A percentile compares a stretch with the other conserved stretches of the same genome.
These are phyloP conservation scores for Enteromius viviparus DNA, from an alignment of 2,797 vertebrate species.

Conservation along the genomic window DNA sequence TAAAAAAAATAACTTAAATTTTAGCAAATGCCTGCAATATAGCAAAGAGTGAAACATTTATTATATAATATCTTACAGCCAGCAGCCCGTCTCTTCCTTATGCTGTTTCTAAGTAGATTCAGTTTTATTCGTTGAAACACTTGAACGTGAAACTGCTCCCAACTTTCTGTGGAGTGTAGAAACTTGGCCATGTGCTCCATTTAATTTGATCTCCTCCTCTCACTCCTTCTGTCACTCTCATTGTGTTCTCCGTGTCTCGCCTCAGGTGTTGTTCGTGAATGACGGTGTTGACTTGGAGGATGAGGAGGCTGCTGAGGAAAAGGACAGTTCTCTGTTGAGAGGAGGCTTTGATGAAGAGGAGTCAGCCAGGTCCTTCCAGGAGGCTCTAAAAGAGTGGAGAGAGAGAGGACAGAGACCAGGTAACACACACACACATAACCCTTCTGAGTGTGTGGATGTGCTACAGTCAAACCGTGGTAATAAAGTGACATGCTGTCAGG, in stretches of 20 bases:
- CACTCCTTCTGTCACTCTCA: not conserved
- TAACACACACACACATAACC: conserved; percentile 1
- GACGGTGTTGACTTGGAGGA: conserved; percentile 52
- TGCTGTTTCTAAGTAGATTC: not conserved
- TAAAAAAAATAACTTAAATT: no score
- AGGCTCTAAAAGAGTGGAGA: conserved; percentile 83
- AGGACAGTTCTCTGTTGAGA: conserved; percentile 65
- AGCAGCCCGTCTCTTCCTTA: not conserved
- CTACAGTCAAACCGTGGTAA: conserved; percentile 5
- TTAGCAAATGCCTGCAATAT: no score
- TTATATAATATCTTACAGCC: not conserved
- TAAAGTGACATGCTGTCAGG: conserved; percentile 38
- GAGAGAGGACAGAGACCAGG: conserved; percentile 65
- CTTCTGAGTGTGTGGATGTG: not conserved
- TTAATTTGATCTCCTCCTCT: conserved; percentile 14
- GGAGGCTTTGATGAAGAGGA: conserved; percentile 80
- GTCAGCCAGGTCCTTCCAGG: conserved; percentile 82
- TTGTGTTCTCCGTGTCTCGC: conserved; percentile 51
- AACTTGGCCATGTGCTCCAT: conserved; percentile 1
- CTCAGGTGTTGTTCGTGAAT: conserved; percentile 65
- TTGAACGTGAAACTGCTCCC: not conserved
- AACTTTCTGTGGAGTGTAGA: not conserved
- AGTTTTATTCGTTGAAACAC: not conserved
- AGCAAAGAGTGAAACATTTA: no score
- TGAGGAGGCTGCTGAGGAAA: conserved; percentile 50